phyloP scores from a whole-genome alignment of 1,140 invertebrate species.

The Ceratosolen fusciceps region DNA sequence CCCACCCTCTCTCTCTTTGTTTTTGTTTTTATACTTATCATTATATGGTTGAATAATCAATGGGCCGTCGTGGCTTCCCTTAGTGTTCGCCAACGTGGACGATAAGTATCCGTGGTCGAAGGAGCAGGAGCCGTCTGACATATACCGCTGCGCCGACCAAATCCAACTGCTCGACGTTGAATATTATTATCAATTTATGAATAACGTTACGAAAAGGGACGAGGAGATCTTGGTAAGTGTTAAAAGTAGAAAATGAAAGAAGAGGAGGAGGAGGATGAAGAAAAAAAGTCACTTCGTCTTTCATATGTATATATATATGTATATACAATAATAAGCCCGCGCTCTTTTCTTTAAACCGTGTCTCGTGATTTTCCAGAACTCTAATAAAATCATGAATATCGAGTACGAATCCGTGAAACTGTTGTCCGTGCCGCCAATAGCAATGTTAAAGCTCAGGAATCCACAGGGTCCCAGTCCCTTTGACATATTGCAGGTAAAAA shows the following conservation, averaged over 20 bases:
- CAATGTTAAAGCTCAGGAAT: slow-evolving; percentile 46
- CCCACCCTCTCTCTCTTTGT: no score
- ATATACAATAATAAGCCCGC: no score
- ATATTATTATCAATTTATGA: slow-evolving; percentile 77
- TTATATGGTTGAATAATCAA: no score
- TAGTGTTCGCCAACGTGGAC: slow-evolving; percentile 55
- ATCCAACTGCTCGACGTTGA: slow-evolving; percentile 78
- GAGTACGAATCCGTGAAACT: slow-evolving; percentile 32
- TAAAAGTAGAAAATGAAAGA: no score
- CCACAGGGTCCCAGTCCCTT: slow-evolving; percentile 51
- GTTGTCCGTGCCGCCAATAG: slow-evolving; percentile 47
- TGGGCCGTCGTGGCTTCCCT: no score
- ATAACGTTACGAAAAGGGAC: slow-evolving; percentile 19
- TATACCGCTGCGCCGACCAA: slow-evolving; percentile 74
- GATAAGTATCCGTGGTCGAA: slow-evolving; percentile 70
- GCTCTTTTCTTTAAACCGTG: no score
- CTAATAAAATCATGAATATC: not conserved
- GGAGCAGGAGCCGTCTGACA: slow-evolving; percentile 77
- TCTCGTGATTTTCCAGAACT: slow-evolving; percentile 37
- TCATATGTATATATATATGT: not conserved
- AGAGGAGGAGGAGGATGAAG: not conserved
- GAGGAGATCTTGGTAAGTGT: slow-evolving; percentile 49
- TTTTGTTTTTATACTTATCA: no score
- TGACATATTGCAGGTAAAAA: slow-evolving; percentile 53
- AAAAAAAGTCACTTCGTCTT: not conserved